phyloP scores from a whole-genome alignment of 2,797 vertebrate genomes.

The Setipinna tenuifilis region DNA sequence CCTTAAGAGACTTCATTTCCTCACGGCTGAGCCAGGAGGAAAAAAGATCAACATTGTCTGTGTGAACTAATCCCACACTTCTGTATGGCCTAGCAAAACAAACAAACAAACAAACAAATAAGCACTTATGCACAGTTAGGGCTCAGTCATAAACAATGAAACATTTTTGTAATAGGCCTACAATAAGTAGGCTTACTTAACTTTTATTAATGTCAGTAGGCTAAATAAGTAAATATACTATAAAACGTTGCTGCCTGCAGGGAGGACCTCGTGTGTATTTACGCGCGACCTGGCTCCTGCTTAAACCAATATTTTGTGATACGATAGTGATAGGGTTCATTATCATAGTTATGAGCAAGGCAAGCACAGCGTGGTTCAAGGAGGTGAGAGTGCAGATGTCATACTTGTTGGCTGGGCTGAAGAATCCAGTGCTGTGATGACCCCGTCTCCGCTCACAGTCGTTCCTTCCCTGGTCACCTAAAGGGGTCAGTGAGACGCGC shows the following conservation, averaged over 20 bases:
- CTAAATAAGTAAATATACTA: no score
- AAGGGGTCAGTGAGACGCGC: not conserved
- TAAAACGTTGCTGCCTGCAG: no score
- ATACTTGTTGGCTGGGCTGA: slow-evolving; percentile 38
- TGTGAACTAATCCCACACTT: slow-evolving; percentile 30
- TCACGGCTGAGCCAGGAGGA: slow-evolving; percentile 29
- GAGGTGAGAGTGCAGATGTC: not conserved
- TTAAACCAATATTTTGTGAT: no score
- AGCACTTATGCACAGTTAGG: no score
- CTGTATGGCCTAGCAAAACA: slow-evolving; percentile 32
- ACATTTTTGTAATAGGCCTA: no score
- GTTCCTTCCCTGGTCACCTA: not conserved
- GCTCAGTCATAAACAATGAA: no score
- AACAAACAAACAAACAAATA: no score
- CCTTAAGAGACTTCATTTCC: slow-evolving; percentile 30
- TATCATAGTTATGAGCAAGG: not conserved
- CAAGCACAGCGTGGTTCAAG: not conserved
- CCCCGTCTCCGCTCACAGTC: slow-evolving; percentile 26
- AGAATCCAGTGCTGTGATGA: slow-evolving; percentile 30
- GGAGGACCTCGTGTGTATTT: no score
- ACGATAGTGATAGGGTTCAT: no score
- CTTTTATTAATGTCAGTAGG: no score
- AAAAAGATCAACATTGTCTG: slow-evolving; percentile 39
- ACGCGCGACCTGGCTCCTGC: no score
- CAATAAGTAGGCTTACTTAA: no score